A percentile compares a stretch with the other conserved stretches of the same genome.
Evolutionary conservation across 2,888 invertebrate genomes (phyloP).

Genomic region (Drosophila flavopinicola): DNA sequence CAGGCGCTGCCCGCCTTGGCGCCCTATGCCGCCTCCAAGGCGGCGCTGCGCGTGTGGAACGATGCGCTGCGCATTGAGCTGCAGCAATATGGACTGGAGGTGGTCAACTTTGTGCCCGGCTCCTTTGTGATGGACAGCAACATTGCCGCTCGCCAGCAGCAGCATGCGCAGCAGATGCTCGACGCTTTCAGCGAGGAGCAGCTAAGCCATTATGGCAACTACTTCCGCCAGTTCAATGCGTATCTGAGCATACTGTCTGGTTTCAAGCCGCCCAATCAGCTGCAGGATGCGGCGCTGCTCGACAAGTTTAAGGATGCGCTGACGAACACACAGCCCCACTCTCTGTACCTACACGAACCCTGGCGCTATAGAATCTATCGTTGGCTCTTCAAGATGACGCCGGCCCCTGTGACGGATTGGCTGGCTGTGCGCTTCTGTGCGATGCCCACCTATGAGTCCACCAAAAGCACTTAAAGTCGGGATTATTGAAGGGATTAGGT

Average conservation of each 20-base stretch:
- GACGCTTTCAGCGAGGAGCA: slow-evolving; percentile 87
- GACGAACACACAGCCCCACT: slow-evolving; percentile 86
- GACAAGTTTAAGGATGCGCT: slow-evolving; percentile 88
- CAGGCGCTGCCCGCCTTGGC: slow-evolving; percentile 89
- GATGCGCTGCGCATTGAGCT: slow-evolving; percentile 90
- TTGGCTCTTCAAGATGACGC: slow-evolving; percentile 87
- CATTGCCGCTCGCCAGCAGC: slow-evolving; percentile 87
- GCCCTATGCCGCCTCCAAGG: slow-evolving; percentile 93
- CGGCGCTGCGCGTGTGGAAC: slow-evolving; percentile 90
- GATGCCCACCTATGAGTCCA: slow-evolving; percentile 85
- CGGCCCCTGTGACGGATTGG: slow-evolving; percentile 86
- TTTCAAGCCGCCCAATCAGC: slow-evolving; percentile 85
- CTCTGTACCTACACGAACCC: slow-evolving; percentile 89
- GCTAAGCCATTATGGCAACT: slow-evolving; percentile 87
- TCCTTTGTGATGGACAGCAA: slow-evolving; percentile 90
- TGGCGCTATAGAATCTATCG: slow-evolving; percentile 88
- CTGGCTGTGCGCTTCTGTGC: slow-evolving; percentile 87
- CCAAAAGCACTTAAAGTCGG: not conserved
- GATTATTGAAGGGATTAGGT: too few species aligned
- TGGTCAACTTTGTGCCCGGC: slow-evolving; percentile 91
- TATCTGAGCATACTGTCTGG: slow-evolving; percentile 86
- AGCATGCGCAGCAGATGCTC: slow-evolving; percentile 88
- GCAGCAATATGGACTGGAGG: slow-evolving; percentile 88
- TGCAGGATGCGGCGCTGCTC: slow-evolving; percentile 86
- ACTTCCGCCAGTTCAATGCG: slow-evolving; percentile 87